phyloP scores from a whole-genome alignment of 2,113 vertebrate genomes.

The Nycticebus coucang region DNA sequence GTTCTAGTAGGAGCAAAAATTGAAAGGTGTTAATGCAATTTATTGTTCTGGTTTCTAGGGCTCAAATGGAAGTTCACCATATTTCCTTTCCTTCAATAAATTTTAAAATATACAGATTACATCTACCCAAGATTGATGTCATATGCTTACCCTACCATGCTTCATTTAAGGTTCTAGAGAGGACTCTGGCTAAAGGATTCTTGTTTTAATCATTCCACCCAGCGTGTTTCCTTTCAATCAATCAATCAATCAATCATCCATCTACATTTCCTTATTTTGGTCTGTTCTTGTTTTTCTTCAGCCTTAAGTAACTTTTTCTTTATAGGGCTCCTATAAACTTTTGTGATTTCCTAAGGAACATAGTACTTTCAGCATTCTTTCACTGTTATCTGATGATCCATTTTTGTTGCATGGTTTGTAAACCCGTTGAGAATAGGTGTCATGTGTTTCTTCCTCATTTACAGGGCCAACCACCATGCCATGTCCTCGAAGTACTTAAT shows the following conservation, averaged over 20 bases:
- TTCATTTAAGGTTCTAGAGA: background rate
- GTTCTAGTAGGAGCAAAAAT: background rate
- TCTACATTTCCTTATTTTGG: background rate
- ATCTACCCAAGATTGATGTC: background rate
- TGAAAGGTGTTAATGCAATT: background rate
- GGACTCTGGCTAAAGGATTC: background rate
- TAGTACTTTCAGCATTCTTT: background rate
- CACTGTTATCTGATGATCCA: background rate
- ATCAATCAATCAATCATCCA: no score
- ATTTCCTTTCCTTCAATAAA: background rate
- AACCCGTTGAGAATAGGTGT: background rate
- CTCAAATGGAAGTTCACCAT: background rate
- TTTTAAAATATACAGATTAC: background rate
- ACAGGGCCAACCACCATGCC: background rate
- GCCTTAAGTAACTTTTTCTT: background rate
- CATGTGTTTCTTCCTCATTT: background rate
- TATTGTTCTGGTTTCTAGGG: background rate
- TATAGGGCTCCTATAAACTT: background rate
- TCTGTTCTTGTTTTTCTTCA: background rate
- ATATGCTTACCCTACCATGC: background rate
- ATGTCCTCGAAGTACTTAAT: background rate
- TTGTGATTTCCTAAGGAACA: background rate
- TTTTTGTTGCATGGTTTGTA: background rate
- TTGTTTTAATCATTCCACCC: background rate
- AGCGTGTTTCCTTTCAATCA: no score